Percentiles rank a stretch among this genome's conserved stretches.
Evolutionary conservation across 2,888 invertebrate species (phyloP).

Genomic region (Tetropium fuscum): DNA sequence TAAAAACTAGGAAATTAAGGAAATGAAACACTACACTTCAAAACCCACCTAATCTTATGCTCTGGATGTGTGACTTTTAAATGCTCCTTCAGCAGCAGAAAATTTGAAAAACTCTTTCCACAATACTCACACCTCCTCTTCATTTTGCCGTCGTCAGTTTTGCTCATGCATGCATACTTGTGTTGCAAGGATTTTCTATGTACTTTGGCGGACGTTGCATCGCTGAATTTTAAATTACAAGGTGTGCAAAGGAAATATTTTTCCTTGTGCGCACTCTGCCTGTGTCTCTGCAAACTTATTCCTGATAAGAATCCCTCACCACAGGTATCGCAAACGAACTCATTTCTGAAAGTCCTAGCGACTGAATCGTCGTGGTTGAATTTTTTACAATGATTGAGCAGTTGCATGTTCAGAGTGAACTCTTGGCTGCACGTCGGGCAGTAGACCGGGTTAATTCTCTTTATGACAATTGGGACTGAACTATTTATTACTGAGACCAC

Average conservation of each 20-base stretch:
- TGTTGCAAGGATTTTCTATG: conserved; percentile 78
- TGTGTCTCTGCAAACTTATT: conserved; percentile 76
- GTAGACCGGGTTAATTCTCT: conserved; percentile 72
- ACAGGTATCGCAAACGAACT: conserved; percentile 74
- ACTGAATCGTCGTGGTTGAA: conserved; percentile 60
- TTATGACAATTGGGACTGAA: conserved; percentile 83
- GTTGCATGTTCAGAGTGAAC: conserved; percentile 82
- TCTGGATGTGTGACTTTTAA: conserved; percentile 72
- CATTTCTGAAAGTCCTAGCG: conserved; percentile 66
- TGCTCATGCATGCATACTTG: conserved; percentile 70
- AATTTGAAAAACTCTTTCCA: conserved; percentile 67
- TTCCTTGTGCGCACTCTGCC: conserved; percentile 72
- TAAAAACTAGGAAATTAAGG: conserved; percentile 58
- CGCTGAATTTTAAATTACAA: conserved; percentile 75
- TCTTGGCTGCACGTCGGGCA: conserved; percentile 77
- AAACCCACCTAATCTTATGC: conserved; percentile 72
- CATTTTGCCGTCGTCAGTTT: conserved; percentile 57
- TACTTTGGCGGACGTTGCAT: conserved; percentile 71
- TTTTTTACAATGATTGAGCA: conserved; percentile 72
- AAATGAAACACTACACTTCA: no score
- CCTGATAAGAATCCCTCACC: conserved; percentile 65
- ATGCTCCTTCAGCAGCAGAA: conserved; percentile 74
- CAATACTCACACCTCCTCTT: conserved; percentile 74
- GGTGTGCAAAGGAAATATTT: conserved; percentile 76
- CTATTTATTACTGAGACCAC: conserved; percentile 81